Percentiles rank a stretch among this genome's conserved stretches.
phyloP scores from a whole-genome alignment of 1,140 invertebrate genomes.

The Epicauta chinensis region DNA sequence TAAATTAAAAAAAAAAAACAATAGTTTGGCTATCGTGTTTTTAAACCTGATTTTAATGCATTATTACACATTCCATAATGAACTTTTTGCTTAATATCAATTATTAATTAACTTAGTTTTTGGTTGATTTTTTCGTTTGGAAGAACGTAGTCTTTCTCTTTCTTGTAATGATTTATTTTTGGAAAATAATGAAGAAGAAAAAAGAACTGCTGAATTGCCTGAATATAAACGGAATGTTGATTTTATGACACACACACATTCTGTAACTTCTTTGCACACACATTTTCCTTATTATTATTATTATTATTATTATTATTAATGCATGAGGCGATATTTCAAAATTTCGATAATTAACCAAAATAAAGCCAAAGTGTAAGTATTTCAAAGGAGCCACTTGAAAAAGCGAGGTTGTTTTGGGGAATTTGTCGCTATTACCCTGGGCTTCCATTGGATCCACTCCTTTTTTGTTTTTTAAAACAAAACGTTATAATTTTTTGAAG shows the following conservation, averaged over 20 bases:
- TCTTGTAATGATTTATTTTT: not conserved
- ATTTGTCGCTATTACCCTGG: constrained; percentile 10
- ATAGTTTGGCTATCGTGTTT: constrained; percentile 21
- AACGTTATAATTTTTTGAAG: not conserved
- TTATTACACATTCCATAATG: constrained; percentile 23
- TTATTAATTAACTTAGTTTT: too few relatives aligned
- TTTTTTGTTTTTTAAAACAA: not conserved
- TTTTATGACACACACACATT: constrained; percentile 36
- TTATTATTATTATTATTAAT: not conserved
- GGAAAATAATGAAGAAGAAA: not conserved
- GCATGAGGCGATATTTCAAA: not conserved
- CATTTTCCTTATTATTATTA: constrained; percentile 18
- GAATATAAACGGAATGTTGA: constrained; percentile 39
- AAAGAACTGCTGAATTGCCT: constrained; percentile 25
- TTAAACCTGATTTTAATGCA: constrained; percentile 24
- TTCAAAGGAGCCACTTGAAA: not conserved
- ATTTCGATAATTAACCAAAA: not conserved
- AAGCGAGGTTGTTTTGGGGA: not conserved
- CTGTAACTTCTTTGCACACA: constrained; percentile 42
- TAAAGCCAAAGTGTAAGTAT: constrained; percentile 7
- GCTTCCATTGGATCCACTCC: constrained; percentile 17
- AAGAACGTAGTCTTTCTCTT: constrained; percentile 4
- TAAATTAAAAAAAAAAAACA: too few relatives aligned
- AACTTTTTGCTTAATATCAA: constrained; percentile 17
- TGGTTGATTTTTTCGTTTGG: not conserved